A percentile compares a stretch with the other conserved stretches of the same genome.
These are phyloP conservation scores for Lydus trimaculatus DNA, from an alignment of 2,888 invertebrate species.

Conservation along the genomic window DNA sequence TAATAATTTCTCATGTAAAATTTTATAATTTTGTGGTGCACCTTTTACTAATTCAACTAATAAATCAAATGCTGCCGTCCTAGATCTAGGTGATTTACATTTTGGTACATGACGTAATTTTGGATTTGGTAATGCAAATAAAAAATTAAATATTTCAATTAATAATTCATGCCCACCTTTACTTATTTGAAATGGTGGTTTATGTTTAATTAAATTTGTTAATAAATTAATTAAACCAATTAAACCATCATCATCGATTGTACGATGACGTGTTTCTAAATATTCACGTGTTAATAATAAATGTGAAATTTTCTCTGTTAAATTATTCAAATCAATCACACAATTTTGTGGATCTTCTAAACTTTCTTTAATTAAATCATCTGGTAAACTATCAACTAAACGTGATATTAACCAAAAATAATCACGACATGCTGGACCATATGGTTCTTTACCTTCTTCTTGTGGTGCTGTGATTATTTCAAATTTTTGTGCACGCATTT, in stretches of 20 bases:
- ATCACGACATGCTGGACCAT: conserved; percentile 92
- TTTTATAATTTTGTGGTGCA: conserved; percentile 84
- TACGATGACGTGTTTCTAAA: conserved; percentile 81
- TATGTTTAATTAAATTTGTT: conserved; percentile 89
- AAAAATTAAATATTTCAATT: conserved; percentile 80
- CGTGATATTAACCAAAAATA: conserved; percentile 94
- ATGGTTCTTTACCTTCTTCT: conserved; percentile 91
- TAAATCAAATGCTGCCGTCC: conserved; percentile 91
- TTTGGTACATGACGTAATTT: conserved; percentile 86
- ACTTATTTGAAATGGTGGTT: conserved; percentile 84
- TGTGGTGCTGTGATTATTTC: conserved; percentile 60
- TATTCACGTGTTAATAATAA: conserved; percentile 81
- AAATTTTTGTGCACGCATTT: conserved; percentile 74
- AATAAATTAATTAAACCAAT: conserved; percentile 86
- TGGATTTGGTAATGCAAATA: conserved; percentile 90
- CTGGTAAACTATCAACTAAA: conserved; percentile 84
- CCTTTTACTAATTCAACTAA: conserved; percentile 87
- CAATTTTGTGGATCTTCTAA: conserved; percentile 65
- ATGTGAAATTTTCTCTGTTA: conserved; percentile 71
- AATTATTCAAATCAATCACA: conserved; percentile 73
- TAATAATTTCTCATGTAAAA: conserved; percentile 82
- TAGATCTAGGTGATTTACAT: conserved; percentile 89
- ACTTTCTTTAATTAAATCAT: conserved; percentile 76
- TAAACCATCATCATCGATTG: conserved; percentile 88
- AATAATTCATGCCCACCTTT: conserved; percentile 76